phyloP scores from a whole-genome alignment of 53 echinoderm and acorn worm genomes.

The Temnopleurus reevesii region DNA sequence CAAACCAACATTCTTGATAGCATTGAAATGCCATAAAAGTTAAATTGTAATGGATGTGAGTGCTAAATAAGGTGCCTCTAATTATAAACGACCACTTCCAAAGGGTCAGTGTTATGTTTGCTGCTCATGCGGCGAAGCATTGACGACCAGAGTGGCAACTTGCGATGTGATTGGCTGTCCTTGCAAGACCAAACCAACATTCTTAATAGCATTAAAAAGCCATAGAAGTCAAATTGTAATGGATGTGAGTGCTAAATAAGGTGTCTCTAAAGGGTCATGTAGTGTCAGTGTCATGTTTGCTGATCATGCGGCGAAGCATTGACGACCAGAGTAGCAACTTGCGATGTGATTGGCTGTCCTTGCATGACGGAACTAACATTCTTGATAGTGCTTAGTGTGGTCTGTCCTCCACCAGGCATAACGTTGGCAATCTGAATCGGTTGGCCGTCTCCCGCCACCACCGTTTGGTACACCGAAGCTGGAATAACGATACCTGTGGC shows the following conservation, averaged over 20 bases:
- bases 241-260: no score
- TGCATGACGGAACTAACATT: slow-evolving; percentile 32
- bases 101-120: slow-evolving; percentile 12
- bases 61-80: no score
- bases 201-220: no score
- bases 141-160: slow-evolving; percentile 14
- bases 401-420: slow-evolving; percentile 28
- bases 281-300: slow-evolving; percentile 7
- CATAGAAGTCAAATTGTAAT: no score
- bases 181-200: background rate
- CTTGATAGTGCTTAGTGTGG: slow-evolving; percentile 26
- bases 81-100: no score
- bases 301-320: slow-evolving; percentile 39
- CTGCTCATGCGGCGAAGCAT: background rate
- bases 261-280: no score
- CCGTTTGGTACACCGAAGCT: slow-evolving; percentile 92
- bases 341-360: slow-evolving; percentile 9
- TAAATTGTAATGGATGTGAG: no score
- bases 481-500: slow-evolving; percentile 91
- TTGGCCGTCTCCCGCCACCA: slow-evolving; percentile 71
- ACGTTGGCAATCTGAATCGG: slow-evolving; percentile 66
- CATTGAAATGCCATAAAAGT: no score
- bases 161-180: background rate
- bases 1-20: background rate
- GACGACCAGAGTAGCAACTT: slow-evolving; percentile 45